A percentile compares a stretch with the other conserved stretches of the same genome.
Evolutionary conservation across 2,113 vertebrate genomes (phyloP).

Genomic region (Butorides virescens): DNA sequence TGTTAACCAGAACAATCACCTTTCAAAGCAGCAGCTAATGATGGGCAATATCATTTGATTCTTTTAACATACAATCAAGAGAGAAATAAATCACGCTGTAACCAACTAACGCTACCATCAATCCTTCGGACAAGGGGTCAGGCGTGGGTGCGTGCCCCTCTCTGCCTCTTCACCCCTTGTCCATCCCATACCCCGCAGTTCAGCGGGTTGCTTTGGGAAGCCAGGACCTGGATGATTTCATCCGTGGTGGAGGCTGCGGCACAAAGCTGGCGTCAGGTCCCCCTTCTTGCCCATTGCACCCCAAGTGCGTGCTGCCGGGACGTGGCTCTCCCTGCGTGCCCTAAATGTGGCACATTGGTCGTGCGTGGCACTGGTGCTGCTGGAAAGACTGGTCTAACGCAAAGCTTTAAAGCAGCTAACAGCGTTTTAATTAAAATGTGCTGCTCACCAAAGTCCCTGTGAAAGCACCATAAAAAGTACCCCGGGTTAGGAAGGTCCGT

Average conservation of each 20-base stretch:
- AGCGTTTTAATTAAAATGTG: neutral
- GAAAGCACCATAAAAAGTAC: neutral
- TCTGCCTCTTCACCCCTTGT: neutral
- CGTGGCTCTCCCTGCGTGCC: neutral
- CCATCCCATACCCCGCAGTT: fast-evolving
- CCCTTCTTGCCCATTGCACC: neutral
- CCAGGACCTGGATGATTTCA: fast-evolving
- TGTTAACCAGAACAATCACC: neutral
- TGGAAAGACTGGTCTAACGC: neutral
- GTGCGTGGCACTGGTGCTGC: neutral
- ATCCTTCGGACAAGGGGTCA: fast-evolving
- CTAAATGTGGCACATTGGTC: neutral
- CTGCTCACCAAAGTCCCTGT: neutral
- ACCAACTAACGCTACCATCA: fast-evolving
- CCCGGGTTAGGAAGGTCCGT: neutral
- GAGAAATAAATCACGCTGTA: neutral
- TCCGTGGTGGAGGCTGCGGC: no score
- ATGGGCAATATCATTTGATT: neutral
- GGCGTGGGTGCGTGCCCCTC: neutral
- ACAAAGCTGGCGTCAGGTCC: neutral
- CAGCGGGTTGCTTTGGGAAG: neutral
- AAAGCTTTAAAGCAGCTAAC: neutral
- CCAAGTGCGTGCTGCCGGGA: neutral
- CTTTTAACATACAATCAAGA: neutral
- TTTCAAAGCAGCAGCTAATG: neutral